Evolutionary conservation across 2,113 vertebrate species (phyloP).

Genomic region (Atractosteus spatula): DNA sequence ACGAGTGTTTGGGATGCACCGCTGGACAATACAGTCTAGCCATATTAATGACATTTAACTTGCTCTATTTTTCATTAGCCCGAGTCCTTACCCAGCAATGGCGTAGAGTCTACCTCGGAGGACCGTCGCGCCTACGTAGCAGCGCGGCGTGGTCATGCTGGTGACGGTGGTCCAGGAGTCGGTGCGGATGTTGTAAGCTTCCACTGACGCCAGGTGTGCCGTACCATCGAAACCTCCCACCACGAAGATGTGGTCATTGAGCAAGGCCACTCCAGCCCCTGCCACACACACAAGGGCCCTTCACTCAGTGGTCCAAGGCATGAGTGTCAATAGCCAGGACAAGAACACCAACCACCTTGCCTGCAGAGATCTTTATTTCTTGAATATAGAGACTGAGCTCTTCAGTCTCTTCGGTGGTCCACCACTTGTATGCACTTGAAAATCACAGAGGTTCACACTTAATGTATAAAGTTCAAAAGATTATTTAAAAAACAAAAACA

Average conservation of each 20-base stretch:
- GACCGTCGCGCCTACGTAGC: slow-evolving; percentile 94
- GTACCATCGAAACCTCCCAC: slow-evolving; percentile 96
- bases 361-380: too few relatives aligned
- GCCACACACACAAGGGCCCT: neutral
- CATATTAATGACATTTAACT: too few relatives aligned
- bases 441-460: too few relatives aligned
- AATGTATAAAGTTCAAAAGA: too few relatives aligned
- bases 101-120: slow-evolving; percentile 91
- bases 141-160: slow-evolving; percentile 94
- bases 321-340: neutral
- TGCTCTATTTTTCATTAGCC: too few relatives aligned
- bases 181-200: slow-evolving; percentile 94
- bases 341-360: too few relatives aligned
- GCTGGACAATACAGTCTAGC: too few relatives aligned
- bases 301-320: slow-evolving; percentile 21
- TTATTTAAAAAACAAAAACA: too few relatives aligned
- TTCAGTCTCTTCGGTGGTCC: too few relatives aligned
- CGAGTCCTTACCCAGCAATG: slow-evolving; percentile 82
- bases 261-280: slow-evolving; percentile 92
- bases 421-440: too few relatives aligned
- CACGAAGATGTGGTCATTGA: slow-evolving; percentile 96
- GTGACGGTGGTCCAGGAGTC: slow-evolving; percentile 95
- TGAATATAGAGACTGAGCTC: too few relatives aligned
- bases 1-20: too few relatives aligned
- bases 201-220: slow-evolving; percentile 90